These are phyloP conservation scores for Zhengitettix transpicula DNA, from an alignment of 2,888 invertebrate species.

Conservation along the genomic window DNA sequence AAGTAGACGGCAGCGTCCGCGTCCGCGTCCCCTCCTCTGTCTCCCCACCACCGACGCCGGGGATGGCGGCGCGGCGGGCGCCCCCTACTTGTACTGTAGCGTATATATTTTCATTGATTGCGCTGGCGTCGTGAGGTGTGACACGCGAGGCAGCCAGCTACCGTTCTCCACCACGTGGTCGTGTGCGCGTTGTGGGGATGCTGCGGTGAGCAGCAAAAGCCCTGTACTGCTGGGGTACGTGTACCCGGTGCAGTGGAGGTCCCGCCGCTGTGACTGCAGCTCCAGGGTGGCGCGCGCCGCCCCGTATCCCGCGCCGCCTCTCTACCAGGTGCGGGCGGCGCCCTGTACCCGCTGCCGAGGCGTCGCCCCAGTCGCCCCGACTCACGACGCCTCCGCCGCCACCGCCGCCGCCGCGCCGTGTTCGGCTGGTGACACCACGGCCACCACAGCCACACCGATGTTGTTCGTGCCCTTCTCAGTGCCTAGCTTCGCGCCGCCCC, in stretches of 20 bases:
- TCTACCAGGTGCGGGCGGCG: slow-evolving; percentile 9
- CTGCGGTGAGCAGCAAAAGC: slow-evolving; percentile 4
- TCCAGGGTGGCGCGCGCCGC: slow-evolving; percentile 18
- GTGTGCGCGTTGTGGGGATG: slow-evolving; percentile 30
- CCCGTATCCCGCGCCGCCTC: slow-evolving; percentile 16
- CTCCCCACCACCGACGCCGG: background rate
- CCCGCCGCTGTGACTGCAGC: slow-evolving; percentile 7
- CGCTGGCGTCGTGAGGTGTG: slow-evolving; percentile 11
- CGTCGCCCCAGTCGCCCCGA: slow-evolving; percentile 4
- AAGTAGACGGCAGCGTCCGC: background rate
- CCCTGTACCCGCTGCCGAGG: slow-evolving; percentile 4
- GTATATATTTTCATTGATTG: slow-evolving; percentile 14
- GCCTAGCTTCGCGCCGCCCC: slow-evolving; percentile 26
- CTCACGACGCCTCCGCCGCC: slow-evolving; percentile 10
- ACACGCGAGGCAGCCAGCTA: background rate
- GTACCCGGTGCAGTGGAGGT: slow-evolving; percentile 1
- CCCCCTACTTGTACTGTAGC: slow-evolving; percentile 5
- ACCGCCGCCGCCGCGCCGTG: slow-evolving; percentile 6
- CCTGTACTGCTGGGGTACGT: background rate
- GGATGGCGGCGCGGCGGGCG: background rate
- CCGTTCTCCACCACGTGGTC: background rate
- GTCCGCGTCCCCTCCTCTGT: background rate
- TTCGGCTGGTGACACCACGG: slow-evolving; percentile 5
- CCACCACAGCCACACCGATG: slow-evolving; percentile 23
- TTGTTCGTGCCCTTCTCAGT: slow-evolving; percentile 31